Conservation (phyloP, 1,140 invertebrate species). For the Ceratitis capitata region DNA sequence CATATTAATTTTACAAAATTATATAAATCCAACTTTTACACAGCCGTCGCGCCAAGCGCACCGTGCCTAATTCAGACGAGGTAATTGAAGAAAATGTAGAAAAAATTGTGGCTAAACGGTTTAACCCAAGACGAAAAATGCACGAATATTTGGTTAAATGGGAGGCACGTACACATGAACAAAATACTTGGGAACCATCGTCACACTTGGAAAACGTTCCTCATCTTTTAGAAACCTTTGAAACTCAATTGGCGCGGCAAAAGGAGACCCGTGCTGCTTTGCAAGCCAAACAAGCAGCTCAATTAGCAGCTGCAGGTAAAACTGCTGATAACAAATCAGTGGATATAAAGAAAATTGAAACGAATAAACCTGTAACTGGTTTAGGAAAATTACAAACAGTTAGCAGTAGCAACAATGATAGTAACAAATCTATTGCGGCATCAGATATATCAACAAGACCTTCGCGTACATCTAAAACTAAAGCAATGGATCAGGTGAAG, state of each 20-base stretch:
- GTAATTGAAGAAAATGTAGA: conserved; percentile 69
- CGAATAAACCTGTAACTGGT: conserved; percentile 25
- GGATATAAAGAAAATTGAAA: conserved; percentile 17
- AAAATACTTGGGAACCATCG: conserved; percentile 83
- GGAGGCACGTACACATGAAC: conserved; percentile 79
- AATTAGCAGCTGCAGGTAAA: conserved; percentile 49
- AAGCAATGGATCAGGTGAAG: conserved; percentile 84
- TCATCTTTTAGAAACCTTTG: conserved; percentile 79
- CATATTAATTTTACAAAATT: not conserved
- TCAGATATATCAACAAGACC: conserved; percentile 68
- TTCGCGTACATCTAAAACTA: conserved; percentile 80
- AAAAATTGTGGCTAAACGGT: conserved; percentile 82
- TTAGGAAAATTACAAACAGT: not conserved
- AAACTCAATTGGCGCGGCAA: conserved; percentile 78
- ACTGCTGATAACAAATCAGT: conserved; percentile 52
- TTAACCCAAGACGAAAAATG: conserved; percentile 78
- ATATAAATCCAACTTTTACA: not conserved
- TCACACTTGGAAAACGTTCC: conserved; percentile 79
- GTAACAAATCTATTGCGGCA: not conserved
- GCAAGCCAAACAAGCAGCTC: conserved; percentile 60
- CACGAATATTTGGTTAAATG: conserved; percentile 85
- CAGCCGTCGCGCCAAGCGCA: conserved; percentile 58
- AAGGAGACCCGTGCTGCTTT: conserved; percentile 74
- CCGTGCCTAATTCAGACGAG: conserved; percentile 56
- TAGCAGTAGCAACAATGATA: not conserved